These are phyloP conservation scores for Drosophila buzzatii DNA, from an alignment of 2,888 invertebrate species.

Conservation along the genomic window DNA sequence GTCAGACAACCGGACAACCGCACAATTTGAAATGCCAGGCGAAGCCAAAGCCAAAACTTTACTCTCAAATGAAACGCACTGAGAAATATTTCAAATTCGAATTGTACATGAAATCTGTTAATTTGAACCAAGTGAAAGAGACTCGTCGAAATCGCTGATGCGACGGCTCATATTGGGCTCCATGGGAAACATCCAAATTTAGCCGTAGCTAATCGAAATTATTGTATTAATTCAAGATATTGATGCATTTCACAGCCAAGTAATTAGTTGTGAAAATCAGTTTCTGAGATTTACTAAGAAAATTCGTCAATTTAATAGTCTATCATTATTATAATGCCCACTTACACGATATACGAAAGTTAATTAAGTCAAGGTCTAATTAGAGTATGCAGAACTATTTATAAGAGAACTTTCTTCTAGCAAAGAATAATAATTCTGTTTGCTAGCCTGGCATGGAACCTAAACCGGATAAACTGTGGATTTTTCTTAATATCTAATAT, in stretches of 20 bases:
- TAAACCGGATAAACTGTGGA: no score
- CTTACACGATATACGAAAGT: not conserved
- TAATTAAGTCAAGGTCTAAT: no score
- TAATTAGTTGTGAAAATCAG: not conserved
- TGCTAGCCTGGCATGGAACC: no score
- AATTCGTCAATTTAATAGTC: not conserved
- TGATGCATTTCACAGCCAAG: not conserved
- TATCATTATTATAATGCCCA: not conserved
- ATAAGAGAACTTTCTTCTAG: no score
- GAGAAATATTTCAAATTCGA: constrained; percentile 71
- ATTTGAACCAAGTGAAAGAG: constrained; percentile 64
- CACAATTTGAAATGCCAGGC: constrained; percentile 53
- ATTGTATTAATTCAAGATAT: not conserved
- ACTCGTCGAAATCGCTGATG: constrained; percentile 20
- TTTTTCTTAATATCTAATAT: no score
- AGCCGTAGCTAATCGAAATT: constrained; percentile 49
- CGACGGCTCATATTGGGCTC: constrained; percentile 34
- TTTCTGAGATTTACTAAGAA: not conserved
- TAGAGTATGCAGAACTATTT: no score
- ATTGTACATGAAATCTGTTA: constrained; percentile 55
- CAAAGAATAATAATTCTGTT: no score
- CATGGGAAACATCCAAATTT: constrained; percentile 59
- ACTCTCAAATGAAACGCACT: constrained; percentile 57
- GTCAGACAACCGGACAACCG: constrained; percentile 14
- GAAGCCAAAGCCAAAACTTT: constrained; percentile 40